phyloP scores from a whole-genome alignment of 2,113 vertebrate genomes.

The Corythornis madagascariensis region DNA sequence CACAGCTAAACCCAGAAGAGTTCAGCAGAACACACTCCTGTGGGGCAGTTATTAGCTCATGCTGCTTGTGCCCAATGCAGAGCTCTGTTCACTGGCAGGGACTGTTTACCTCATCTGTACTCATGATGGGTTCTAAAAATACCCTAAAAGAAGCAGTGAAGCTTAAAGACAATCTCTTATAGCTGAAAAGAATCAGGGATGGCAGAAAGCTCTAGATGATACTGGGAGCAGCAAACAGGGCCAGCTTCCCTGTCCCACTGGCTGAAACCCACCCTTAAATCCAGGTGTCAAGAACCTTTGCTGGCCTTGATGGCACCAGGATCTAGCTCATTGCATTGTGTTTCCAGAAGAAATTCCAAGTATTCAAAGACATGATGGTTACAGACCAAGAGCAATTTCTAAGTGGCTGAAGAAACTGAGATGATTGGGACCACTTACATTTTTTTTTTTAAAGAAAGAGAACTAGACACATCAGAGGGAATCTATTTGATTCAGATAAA shows the following conservation, averaged over 20 bases:
- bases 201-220: neutral
- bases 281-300: rapidly evolving
- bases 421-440: neutral
- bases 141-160: neutral
- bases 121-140: neutral
- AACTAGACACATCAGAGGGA: neutral
- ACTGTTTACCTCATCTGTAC: neutral
- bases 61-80: neutral
- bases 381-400: neutral
- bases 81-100: neutral
- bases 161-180: neutral
- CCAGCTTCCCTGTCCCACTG: neutral
- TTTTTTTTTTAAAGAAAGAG: neutral
- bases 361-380: neutral
- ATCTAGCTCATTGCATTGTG: neutral
- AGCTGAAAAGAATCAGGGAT: neutral
- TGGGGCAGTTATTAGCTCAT: neutral
- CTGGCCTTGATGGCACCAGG: neutral
- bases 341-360: neutral
- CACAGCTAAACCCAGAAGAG: neutral
- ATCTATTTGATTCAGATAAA: neutral
- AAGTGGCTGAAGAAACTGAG: neutral
- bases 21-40: neutral
- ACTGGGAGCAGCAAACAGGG: neutral
- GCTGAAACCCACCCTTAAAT: neutral